Conservation (phyloP, 2,888 invertebrate genomes). For the Nephrotoma flavescens region DNA sequence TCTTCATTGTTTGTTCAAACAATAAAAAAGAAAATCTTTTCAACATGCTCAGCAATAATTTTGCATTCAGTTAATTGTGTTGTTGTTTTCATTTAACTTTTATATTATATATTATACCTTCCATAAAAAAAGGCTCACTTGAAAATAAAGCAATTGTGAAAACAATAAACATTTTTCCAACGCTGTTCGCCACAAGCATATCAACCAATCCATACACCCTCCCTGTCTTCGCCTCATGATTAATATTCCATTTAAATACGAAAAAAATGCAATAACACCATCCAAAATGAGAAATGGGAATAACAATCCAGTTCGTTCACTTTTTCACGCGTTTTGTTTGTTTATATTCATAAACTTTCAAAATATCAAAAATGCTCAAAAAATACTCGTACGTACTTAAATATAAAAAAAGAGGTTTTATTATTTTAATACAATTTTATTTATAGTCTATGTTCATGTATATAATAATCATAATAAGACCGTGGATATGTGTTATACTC, state of each 20-base stretch:
- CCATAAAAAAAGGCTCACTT: not conserved
- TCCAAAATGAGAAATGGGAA: not conserved
- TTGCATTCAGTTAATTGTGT: not conserved
- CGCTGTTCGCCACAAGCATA: not conserved
- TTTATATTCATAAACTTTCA: not conserved
- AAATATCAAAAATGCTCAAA: not conserved
- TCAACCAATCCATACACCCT: not conserved
- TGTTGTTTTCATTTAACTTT: not conserved
- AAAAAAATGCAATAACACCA: not conserved
- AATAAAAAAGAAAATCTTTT: not conserved
- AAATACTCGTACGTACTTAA: not conserved
- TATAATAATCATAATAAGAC: not conserved
- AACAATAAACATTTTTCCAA: not conserved
- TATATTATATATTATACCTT: not conserved
- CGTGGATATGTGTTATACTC: not conserved
- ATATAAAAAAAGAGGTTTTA: not conserved
- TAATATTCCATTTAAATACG: not conserved
- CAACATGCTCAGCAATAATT: not conserved
- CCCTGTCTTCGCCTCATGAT: not conserved
- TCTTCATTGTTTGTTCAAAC: not conserved
- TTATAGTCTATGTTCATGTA: not conserved
- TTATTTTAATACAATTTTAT: not conserved
- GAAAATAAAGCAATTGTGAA: not conserved
- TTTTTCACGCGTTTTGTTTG: not conserved
- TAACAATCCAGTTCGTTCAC: not conserved